Evolutionary conservation across 2,113 vertebrate genomes (phyloP), one percentile per base, ranked within the genome.

Genomic region (Psettodes erumei): DNA sequence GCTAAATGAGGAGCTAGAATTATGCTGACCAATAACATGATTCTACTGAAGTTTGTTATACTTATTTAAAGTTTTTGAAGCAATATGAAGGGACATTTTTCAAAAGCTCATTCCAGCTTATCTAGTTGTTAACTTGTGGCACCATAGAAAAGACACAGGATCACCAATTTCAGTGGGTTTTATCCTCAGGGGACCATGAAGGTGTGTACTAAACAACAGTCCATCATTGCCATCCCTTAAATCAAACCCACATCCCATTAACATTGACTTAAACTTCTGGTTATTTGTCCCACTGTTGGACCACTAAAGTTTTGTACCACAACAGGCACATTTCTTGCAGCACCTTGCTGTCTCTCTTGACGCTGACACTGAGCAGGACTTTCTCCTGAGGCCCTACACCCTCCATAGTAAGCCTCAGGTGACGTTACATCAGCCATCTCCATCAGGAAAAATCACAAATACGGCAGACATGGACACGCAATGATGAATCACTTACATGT

Each of bases 401-500:
- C n/a, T 75, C 23, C 37, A 40, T 53, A 6, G 10, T 16, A 30
- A 59, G 27, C 60, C 65, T 65, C 50, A 32, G 55, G 51, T 47
- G 70, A 79, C 55, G 55, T 74, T 1, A 40, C 38, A 76, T 83
- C 62, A 32, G 27, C 67, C 54, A 23, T 58, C 72, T 71, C 74
- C 82, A 90, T 89, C 66, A 82, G 59, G 73, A 87, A 79, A 42
- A 82, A 87, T 75, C 80, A 71, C 85, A 87, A 86, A 87, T 69
- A 69, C 56, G 37, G n/a, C 64, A 55, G 40, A 65, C 71, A 50
- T 50, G 23, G 66, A 32, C 19, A 21, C 27, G 56, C 28, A 50
- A 63, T 84, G 83, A 90, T 85, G 23, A 75, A 87, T 86, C 40
- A 76, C 84, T 65, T 71, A 64, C 48, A 71, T 50, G 48, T 12